Evolutionary conservation across 2,113 vertebrate genomes (phyloP).

Genomic region (Serranochromis macrocephalus): DNA sequence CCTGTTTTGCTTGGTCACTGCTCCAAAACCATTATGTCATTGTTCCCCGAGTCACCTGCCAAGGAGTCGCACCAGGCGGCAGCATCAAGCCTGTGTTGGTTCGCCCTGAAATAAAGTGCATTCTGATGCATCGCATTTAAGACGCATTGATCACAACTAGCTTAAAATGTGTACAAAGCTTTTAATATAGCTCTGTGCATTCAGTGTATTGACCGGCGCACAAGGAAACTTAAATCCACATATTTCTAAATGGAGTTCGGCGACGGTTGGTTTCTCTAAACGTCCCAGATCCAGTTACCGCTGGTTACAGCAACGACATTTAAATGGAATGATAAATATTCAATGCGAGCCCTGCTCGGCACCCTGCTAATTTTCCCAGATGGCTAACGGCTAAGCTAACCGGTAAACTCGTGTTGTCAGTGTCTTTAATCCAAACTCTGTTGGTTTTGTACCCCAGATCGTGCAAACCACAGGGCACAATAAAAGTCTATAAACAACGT

Average conservation of each 20-base stretch:
- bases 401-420: neutral
- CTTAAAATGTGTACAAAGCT: accelerated
- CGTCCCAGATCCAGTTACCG: neutral
- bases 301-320: neutral
- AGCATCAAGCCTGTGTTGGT: neutral
- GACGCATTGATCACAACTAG: neutral
- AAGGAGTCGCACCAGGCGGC: neutral
- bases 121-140: neutral
- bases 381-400: neutral
- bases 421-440: neutral
- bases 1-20: neutral
- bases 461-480: neutral
- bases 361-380: neutral
- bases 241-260: neutral
- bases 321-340: neutral
- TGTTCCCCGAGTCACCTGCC: neutral
- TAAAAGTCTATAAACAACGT: accelerated
- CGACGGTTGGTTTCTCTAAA: neutral
- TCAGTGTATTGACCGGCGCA: neutral
- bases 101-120: neutral
- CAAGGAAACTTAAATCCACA: neutral
- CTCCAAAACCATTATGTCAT: neutral
- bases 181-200: neutral
- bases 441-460: neutral
- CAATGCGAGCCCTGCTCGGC: neutral